Evolutionary conservation across 2,888 invertebrate species (phyloP).

Genomic region (Synergus japonicus): DNA sequence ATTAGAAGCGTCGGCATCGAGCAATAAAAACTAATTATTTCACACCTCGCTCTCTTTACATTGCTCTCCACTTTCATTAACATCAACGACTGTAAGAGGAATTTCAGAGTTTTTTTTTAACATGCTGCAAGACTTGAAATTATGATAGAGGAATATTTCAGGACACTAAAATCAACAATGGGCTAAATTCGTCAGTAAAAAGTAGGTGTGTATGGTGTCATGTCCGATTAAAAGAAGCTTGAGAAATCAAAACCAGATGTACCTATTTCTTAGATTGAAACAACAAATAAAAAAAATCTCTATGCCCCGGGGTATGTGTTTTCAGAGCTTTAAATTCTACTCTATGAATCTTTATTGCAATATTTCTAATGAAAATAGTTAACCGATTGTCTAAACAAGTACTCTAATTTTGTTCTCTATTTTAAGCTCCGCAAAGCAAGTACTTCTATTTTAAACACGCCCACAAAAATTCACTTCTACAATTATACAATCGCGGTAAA

Average conservation of each 20-base stretch:
- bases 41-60: constrained; percentile 35
- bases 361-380: constrained; percentile 28
- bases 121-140: constrained; percentile 2
- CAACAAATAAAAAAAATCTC: constrained; percentile 36
- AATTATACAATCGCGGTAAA: background rate
- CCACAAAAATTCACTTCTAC: background rate
- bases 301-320: constrained; percentile 4
- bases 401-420: constrained; percentile 21
- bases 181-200: background rate
- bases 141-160: constrained; percentile 38
- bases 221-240: constrained; percentile 37
- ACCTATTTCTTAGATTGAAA: constrained; percentile 35
- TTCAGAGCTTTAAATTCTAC: constrained; percentile 26
- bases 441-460: constrained; percentile 13
- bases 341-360: constrained; percentile 8
- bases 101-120: constrained; percentile 3
- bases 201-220: constrained; percentile 31
- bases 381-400: constrained; percentile 35
- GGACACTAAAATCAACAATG: constrained; percentile 40
- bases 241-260: constrained; percentile 39
- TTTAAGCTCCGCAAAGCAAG: constrained; percentile 10
- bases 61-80: constrained; percentile 3
- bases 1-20: constrained; percentile 25
- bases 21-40: constrained; percentile 39
- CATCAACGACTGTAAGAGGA: constrained; percentile 1